Evolutionary conservation across 2,113 vertebrate species (phyloP).

Genomic region (Pristiophorus japonicus): DNA sequence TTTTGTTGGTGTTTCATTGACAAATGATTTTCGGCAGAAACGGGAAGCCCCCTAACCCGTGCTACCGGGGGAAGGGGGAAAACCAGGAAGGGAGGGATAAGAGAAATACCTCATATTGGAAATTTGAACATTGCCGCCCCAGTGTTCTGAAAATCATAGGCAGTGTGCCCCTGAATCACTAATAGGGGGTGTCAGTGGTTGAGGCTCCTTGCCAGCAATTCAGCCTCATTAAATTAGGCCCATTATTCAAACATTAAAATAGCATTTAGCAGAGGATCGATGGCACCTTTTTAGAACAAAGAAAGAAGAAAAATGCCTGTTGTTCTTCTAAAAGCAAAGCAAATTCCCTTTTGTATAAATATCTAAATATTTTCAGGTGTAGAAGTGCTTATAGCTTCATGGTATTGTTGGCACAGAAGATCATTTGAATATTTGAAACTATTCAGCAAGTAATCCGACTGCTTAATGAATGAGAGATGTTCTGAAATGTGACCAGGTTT

Average conservation of each 20-base stretch:
- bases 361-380: not conserved
- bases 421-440: not conserved
- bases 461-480: not conserved
- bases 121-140: not conserved
- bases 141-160: not conserved
- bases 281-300: not conserved
- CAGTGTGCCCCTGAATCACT: no score
- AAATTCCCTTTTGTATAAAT: not conserved
- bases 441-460: not conserved
- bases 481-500: not conserved
- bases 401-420: not conserved
- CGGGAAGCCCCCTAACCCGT: not conserved
- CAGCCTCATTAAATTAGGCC: not conserved
- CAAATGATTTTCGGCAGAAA: not conserved
- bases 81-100: no score
- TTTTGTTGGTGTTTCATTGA: not conserved
- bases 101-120: not conserved
- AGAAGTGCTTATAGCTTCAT: not conserved
- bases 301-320: not conserved
- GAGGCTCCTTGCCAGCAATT: not conserved
- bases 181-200: not conserved
- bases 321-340: not conserved
- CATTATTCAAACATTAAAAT: not conserved
- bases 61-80: not conserved
- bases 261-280: not conserved